Evolutionary conservation across 2,113 vertebrate genomes (phyloP), one percentile per base, ranked within the genome.

Genomic region (Sebastes fasciatus): DNA sequence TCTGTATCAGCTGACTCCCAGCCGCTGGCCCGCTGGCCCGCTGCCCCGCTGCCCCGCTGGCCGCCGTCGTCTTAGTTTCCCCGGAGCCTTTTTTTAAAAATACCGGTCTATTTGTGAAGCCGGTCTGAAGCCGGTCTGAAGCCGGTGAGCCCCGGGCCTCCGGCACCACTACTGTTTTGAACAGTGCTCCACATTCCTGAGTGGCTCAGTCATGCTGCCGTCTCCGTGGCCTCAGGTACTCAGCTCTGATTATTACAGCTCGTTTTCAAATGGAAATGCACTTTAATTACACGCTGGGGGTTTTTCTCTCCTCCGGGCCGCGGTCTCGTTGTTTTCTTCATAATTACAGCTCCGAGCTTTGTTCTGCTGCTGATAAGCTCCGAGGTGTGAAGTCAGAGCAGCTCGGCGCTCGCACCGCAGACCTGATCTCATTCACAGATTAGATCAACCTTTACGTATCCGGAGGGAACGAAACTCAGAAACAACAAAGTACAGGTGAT

Each of bases 161-260:
- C 55, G 1, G 75, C 82, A 70, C 72, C 79, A 34, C 75, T 11
- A 58, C 76, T 83, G 77, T 74, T 86, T 86, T 79, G 74, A 83
- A 79, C 80, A 42, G 73, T 16, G 69, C 73, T 49, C 26, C 4
- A 71, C 88, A 90, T 93, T 93, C 91, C 90, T 89, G 77, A 88
- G 82, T 0, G 40, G 73, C 89, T 80, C 43, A 45, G 73, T 91
- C 89, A 91, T 12, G 84, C 82, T 21, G 78, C 52, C 6, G 74
- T 60, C 40, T 34, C 51, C n/a, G 55, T 19, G 48, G 70, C 80
- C 80, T 76, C 74, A 79, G 89, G 89, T 86, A 6, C 80, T 51
- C 17, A 8, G 19, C 26, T 68, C 48, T 67, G 84, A 70, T 84
- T 54, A 74, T 51, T 7, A 13, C n/a, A 14, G 43, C 57, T 63